Conservation (phyloP, 1,140 invertebrate genomes). For the Tetramorium simillimum region DNA sequence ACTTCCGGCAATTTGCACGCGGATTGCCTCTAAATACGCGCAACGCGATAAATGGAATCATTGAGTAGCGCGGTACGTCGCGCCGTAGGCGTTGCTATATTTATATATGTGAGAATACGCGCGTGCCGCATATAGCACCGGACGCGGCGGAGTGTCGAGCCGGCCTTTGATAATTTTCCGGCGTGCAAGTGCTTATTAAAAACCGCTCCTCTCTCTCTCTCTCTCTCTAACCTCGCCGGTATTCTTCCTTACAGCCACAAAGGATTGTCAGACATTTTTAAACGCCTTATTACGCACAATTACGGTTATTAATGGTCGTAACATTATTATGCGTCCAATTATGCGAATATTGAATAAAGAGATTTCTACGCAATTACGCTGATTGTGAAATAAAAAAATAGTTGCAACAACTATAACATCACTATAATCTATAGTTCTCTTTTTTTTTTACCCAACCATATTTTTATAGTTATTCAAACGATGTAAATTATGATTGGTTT, state of each 20-base stretch:
- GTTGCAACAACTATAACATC: too few species aligned
- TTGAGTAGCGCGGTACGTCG: background rate
- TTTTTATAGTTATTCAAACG: too few species aligned
- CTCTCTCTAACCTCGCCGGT: background rate
- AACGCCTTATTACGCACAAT: background rate
- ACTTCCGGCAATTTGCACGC: conserved; percentile 11
- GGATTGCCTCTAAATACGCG: background rate
- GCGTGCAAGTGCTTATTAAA: conserved; percentile 2
- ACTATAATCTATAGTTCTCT: too few species aligned
- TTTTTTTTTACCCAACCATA: too few species aligned
- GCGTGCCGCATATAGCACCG: conserved; percentile 26
- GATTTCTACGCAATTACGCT: background rate
- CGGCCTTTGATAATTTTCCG: conserved; percentile 33
- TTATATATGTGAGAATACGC: conserved; percentile 52
- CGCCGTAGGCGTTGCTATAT: conserved; percentile 16
- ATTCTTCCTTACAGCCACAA: background rate
- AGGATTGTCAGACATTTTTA: background rate
- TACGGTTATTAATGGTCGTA: background rate
- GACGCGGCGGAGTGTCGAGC: conserved; percentile 5
- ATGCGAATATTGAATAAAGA: background rate
- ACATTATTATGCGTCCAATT: background rate
- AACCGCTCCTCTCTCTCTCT: background rate
- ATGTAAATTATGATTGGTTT: too few species aligned
- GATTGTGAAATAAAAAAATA: too few species aligned
- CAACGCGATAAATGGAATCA: conserved; percentile 21